Base-by-base conservation (phyloP, 1,140 invertebrate species). In the Lepidurus packardi region DNA sequence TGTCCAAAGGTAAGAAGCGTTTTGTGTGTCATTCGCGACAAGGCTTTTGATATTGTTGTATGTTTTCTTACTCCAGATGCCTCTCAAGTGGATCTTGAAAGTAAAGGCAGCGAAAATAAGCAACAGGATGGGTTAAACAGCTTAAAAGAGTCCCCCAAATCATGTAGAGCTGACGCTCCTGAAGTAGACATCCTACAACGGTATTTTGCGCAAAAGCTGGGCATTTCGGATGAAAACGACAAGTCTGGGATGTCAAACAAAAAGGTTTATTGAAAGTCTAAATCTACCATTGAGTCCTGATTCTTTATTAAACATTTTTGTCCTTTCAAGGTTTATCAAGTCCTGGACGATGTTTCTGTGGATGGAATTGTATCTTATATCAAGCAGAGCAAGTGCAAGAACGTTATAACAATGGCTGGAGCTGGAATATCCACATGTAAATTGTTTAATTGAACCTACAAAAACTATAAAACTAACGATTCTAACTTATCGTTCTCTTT, bases 351-450 rank as follows among this genome's bases (percentile, higher is more conserved):
- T 73, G 81, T 89, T 41, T 87, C 84, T 43, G 82, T 94, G 73
- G 90, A 92, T 83, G 92, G 91, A 7, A 85, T 95, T 41, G 87
- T 88, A 0, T 87, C 90, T 7, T 92, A 90, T 82, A 93, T 94
- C 77, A 88, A 92, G 80, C 89, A 88, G 81, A 89, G 89, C 21
- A 89, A 91, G 80, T 93, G 92, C 82, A 92, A 91, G 84, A 96
- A 96, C 82, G 91, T 98, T 76, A 92, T 98, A 77, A 95, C 93
- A 21, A 91, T 98, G 90, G 92, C 94, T 80, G 96, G 96, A 78
- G 96, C 96, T 81, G 96, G 96, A 77, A 97, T 98, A 82, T 97
- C 95, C 24, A 97, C 95, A 47, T 93, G 94, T 95, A 89, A 89
- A 90, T 89, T 90, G 78, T 78, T 21, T 75, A 43, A 74, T 25